Conservation (phyloP, 2,113 vertebrate genomes). For the Micromys minutus region DNA sequence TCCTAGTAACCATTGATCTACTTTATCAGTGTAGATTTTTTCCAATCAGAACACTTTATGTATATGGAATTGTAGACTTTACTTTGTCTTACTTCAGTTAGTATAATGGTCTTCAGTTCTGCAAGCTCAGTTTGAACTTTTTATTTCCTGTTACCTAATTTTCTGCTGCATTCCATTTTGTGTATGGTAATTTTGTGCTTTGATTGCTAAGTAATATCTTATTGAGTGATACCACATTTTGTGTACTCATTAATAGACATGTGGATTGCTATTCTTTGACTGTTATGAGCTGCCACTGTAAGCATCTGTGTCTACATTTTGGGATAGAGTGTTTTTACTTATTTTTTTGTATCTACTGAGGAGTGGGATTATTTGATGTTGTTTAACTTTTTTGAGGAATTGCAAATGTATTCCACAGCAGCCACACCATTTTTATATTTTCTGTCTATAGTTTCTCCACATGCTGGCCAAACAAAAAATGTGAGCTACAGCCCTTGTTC, state of each 20-base stretch:
- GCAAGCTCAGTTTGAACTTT: not conserved
- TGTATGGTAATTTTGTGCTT: not conserved
- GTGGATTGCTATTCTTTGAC: not conserved
- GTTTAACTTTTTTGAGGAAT: not conserved
- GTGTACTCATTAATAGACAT: not conserved
- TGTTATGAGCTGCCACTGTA: not conserved
- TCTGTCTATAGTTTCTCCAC: not conserved
- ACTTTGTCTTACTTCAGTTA: not conserved
- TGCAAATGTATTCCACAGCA: not conserved
- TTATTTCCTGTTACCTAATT: not conserved
- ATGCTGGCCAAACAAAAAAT: not conserved
- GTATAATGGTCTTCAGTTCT: not conserved
- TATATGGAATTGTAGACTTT: not conserved
- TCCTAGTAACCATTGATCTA: not conserved
- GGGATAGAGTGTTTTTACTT: not conserved
- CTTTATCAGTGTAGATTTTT: not conserved
- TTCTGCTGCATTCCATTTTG: not conserved
- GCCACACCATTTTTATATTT: not conserved
- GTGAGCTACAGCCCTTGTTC: not conserved
- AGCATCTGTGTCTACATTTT: not conserved
- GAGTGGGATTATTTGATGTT: not conserved
- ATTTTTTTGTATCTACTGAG: not conserved
- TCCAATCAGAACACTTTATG: not conserved
- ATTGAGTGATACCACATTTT: not conserved
- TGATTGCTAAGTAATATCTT: not conserved